Evolutionary conservation across 2,797 vertebrate genomes (phyloP).

Genomic region (Xyrichtys novacula): DNA sequence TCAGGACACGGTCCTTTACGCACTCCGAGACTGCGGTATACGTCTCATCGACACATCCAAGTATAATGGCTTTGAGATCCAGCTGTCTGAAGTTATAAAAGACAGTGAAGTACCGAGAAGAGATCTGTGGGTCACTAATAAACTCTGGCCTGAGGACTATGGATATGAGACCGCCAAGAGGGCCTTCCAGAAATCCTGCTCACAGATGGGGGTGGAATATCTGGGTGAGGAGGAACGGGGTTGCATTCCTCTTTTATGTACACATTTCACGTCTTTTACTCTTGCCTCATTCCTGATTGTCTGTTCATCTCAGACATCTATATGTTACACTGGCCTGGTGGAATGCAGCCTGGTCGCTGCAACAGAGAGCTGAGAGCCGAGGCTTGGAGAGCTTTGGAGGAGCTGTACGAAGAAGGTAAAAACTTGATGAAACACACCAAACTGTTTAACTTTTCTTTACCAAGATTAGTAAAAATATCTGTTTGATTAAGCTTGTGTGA

Average conservation of each 20-base stretch:
- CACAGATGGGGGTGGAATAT: conserved; percentile 48
- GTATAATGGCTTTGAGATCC: conserved; percentile 78
- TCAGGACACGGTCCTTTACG: conserved; percentile 9
- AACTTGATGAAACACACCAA: not conserved
- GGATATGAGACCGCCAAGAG: conserved; percentile 76
- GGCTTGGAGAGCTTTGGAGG: conserved; percentile 21
- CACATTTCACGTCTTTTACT: not conserved
- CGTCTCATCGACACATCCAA: conserved; percentile 83
- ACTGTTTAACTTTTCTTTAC: not conserved
- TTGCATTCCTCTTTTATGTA: not conserved
- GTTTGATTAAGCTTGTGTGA: too few species aligned
- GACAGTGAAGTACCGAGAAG: conserved; percentile 73
- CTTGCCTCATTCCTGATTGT: not conserved
- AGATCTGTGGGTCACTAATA: conserved; percentile 83
- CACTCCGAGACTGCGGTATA: conserved; percentile 51
- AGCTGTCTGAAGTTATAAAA: conserved; percentile 73
- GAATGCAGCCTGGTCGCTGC: conserved; percentile 11
- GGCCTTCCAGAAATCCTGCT: conserved; percentile 77
- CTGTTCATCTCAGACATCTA: conserved; percentile 7
- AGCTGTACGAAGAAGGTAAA: conserved; percentile 19
- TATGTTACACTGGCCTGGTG: conserved; percentile 25
- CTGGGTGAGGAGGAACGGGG: conserved; percentile 1
- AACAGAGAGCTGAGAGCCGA: conserved; percentile 27
- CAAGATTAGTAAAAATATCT: not conserved
- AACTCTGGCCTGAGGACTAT: conserved; percentile 82